phyloP scores from a whole-genome alignment of 2,888 invertebrate species.

The Campoplex capitator region DNA sequence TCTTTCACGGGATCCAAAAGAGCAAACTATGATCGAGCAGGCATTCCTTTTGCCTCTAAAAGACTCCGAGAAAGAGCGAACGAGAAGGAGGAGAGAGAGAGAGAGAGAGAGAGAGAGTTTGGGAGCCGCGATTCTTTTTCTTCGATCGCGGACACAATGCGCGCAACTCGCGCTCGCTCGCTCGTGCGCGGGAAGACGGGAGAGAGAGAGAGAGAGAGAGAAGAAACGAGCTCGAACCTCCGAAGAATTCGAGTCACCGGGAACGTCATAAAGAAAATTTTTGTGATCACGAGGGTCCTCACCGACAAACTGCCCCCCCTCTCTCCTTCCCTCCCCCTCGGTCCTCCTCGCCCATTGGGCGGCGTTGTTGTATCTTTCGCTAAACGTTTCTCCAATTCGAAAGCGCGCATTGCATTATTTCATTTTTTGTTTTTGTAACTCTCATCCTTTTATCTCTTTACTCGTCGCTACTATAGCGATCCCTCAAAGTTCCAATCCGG shows the following conservation, averaged over 20 bases:
- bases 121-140: slow-evolving; percentile 37
- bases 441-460: slow-evolving; percentile 1
- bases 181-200: background rate
- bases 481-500: slow-evolving; percentile 10
- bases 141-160: slow-evolving; percentile 27
- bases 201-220: background rate
- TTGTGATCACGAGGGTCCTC: slow-evolving; percentile 77
- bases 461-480: background rate
- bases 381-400: slow-evolving; percentile 69
- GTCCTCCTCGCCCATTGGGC: slow-evolving; percentile 13
- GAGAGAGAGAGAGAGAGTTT: slow-evolving; percentile 2
- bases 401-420: slow-evolving; percentile 16
- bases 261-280: slow-evolving; percentile 83
- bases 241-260: slow-evolving; percentile 82
- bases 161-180: slow-evolving; percentile 35
- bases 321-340: background rate
- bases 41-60: slow-evolving; percentile 81
- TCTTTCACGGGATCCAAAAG: slow-evolving; percentile 78
- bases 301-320: background rate
- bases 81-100: background rate
- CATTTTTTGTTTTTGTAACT: slow-evolving; percentile 7
- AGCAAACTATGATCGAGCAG: slow-evolving; percentile 81
- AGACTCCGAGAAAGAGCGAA: slow-evolving; percentile 69
- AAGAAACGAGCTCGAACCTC: slow-evolving; percentile 62
- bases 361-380: slow-evolving; percentile 65